phyloP scores from a whole-genome alignment of 2,888 invertebrate genomes.

The Apotomis betuletana region DNA sequence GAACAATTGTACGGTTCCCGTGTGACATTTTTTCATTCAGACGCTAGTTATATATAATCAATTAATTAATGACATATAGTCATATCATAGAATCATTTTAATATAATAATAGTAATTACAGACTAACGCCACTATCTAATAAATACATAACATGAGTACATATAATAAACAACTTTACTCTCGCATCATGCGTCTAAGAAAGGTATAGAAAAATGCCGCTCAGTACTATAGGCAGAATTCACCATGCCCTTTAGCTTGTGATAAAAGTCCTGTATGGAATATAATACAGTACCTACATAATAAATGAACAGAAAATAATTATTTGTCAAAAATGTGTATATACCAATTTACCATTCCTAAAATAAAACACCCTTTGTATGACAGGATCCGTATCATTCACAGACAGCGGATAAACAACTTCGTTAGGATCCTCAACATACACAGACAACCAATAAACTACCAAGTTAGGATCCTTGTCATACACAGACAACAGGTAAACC shows the following conservation, averaged over 20 bases:
- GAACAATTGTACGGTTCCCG: too few species aligned
- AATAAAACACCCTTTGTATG: slow-evolving; percentile 19
- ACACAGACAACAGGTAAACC: too few species aligned
- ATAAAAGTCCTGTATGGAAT: not conserved
- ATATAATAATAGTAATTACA: too few species aligned
- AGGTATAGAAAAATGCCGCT: slow-evolving; percentile 4
- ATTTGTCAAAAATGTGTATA: not conserved
- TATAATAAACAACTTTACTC: not conserved
- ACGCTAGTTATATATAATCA: too few species aligned
- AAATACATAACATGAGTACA: too few species aligned
- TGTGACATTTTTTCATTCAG: too few species aligned
- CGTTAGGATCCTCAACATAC: slow-evolving; percentile 14
- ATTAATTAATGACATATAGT: too few species aligned
- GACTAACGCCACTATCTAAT: too few species aligned
- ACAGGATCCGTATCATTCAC: slow-evolving; percentile 23
- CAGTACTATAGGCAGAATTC: slow-evolving; percentile 2
- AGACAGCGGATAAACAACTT: slow-evolving; percentile 14
- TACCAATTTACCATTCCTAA: slow-evolving; percentile 3
- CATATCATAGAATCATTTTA: too few species aligned
- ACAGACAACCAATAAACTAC: too few species aligned
- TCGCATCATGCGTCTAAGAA: not conserved
- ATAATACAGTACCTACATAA: not conserved
- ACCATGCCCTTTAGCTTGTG: not conserved
- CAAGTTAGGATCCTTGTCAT: too few species aligned
- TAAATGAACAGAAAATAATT: not conserved